Percentiles rank a stretch among this genome's conserved stretches.
phyloP scores from a whole-genome alignment of 2,888 invertebrate species.

The Cerastis leucographa region DNA sequence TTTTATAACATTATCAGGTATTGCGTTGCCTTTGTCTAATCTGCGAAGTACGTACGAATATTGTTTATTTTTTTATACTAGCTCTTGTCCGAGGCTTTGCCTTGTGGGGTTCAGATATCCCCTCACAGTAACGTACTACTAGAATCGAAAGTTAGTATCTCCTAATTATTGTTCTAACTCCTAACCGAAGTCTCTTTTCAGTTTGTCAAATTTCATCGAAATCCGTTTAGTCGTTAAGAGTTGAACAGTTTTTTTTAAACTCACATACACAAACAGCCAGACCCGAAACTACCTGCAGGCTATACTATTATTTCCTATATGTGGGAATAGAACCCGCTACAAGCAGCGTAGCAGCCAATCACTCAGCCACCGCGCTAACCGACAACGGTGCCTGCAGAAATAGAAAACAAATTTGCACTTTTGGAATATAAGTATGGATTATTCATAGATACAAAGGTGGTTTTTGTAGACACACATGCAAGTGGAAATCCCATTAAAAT shows the following conservation, averaged over 20 bases:
- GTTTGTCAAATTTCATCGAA: background rate
- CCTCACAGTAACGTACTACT: background rate
- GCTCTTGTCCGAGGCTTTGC: background rate
- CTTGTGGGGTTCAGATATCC: background rate
- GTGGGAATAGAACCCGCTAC: background rate
- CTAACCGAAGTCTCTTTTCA: background rate
- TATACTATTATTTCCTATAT: background rate
- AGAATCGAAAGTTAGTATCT: background rate
- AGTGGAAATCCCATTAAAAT: background rate
- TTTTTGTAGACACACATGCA: background rate
- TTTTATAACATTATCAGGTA: constrained; percentile 36
- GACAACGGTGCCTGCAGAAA: background rate
- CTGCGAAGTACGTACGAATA: constrained; percentile 4
- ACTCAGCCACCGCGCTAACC: background rate
- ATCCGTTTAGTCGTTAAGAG: no score
- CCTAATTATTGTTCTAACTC: background rate
- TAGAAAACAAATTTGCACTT: background rate
- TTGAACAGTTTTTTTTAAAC: background rate
- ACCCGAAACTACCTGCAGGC: background rate
- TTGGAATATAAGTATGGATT: background rate
- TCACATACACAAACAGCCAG: background rate
- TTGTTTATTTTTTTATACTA: constrained; percentile 8
- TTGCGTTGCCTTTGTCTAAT: constrained; percentile 21
- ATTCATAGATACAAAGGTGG: background rate
- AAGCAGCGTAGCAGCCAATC: background rate